Evolutionary conservation across 2,113 vertebrate genomes (phyloP), one percentile per base, ranked within the genome.

Genomic region (Notarius quadriscutis): DNA sequence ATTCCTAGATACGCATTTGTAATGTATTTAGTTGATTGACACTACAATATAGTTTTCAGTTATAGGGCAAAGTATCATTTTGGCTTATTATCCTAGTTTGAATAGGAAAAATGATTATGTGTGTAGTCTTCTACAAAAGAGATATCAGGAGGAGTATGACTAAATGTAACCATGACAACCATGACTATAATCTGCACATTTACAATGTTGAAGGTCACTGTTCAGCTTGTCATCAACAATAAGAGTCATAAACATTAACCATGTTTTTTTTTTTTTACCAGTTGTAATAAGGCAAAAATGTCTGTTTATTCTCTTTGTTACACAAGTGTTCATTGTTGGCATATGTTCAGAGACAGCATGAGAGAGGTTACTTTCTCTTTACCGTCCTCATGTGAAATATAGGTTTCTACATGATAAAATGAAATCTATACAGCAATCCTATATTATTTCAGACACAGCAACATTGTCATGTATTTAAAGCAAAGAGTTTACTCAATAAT

Each of bases 81-180:
- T 50, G 9, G 48, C 22, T 12, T 51, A 25, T 77, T 41, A 25
- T 51, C 48, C 22, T 2, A 25, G 74, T 77, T 77, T 77, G 74
- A 77, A 51, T 4, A 77, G 48, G n/a, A 41, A 30, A 77, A 51
- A 77, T 77, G 74, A 25, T 51, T 75, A 4, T 75, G 72, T 75
- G 20, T 30, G 69, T 17, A 74, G 71, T 75, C 41, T 50, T 75
- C 12, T 4, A 50, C 48, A 50, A 51, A 51, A 50, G 72, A 75
- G 74, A 51, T 22, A 75, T 50, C 34, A 34, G 22, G n/a, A 20
- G 74, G 9, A 51, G 22, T 25, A 1, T 77, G 74, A 51, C 74
- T 51, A 77, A 77, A 51, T 25, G 74, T 77, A 48, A 77, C 74
- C 74, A 77, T 77, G 51, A 27, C 51, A 55, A 78, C 34, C 51